Conservation (phyloP, 2,113 vertebrate species). For the Spizaetus ornatus region DNA sequence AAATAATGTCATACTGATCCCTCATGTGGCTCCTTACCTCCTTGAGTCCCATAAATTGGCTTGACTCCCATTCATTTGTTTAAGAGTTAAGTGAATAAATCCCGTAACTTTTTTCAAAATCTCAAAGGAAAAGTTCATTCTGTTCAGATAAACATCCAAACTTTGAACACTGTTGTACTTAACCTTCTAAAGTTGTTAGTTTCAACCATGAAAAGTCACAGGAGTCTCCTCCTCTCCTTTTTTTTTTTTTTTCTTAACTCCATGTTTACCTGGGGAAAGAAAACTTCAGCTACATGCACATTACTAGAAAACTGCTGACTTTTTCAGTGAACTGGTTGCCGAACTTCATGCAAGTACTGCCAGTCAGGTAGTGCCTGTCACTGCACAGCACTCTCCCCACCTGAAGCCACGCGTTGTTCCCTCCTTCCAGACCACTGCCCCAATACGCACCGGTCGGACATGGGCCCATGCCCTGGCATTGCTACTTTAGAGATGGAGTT, state of each 20-base stretch:
- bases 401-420: background rate
- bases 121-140: background rate
- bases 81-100: background rate
- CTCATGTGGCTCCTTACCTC: background rate
- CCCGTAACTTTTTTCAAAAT: background rate
- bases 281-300: background rate
- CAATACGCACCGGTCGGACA: background rate
- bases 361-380: background rate
- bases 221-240: background rate
- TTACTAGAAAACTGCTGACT: accelerated
- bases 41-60: background rate
- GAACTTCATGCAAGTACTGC: background rate
- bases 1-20: background rate
- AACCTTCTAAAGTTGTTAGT: background rate
- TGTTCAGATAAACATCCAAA: background rate
- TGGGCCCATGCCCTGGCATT: background rate
- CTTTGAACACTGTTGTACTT: background rate
- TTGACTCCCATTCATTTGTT: background rate
- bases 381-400: accelerated
- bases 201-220: background rate
- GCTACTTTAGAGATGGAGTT: background rate
- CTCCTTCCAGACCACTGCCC: background rate
- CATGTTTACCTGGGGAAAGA: background rate
- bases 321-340: background rate
- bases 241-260: background rate